A percentile compares a stretch with the other conserved stretches of the same genome.
phyloP scores from a whole-genome alignment of 2,113 vertebrate species.

The Oriolus oriolus region DNA sequence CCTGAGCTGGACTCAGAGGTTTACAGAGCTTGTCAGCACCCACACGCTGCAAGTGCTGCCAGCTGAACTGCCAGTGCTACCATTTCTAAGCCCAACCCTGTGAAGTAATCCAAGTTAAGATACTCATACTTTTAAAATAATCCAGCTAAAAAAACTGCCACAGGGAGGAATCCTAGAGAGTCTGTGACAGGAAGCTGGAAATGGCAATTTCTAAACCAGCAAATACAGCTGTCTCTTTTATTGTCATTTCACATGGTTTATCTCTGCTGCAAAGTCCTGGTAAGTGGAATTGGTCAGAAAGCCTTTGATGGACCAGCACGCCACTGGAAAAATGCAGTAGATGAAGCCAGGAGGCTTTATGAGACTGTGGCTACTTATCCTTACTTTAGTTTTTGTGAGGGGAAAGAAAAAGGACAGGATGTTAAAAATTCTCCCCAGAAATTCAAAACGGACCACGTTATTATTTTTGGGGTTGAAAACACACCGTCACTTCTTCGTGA shows the following conservation, averaged over 20 bases:
- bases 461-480: not conserved
- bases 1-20: not conserved
- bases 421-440: not conserved
- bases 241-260: not conserved
- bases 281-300: not conserved
- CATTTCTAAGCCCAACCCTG: not conserved
- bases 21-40: not conserved
- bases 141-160: not conserved
- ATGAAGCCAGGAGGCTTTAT: not conserved
- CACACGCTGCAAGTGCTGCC: not conserved
- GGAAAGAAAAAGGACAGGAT: not conserved
- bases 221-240: not conserved
- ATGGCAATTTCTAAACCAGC: not conserved
- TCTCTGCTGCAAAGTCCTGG: not conserved
- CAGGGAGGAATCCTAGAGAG: not conserved
- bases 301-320: not conserved
- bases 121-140: not conserved
- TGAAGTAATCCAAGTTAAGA: not conserved
- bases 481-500: rapidly evolving
- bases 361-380: not conserved
- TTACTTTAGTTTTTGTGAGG: not conserved
- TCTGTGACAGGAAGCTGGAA: not conserved
- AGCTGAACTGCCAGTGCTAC: not conserved
- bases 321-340: not conserved
- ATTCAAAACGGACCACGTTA: not conserved